Conservation (phyloP, 1,140 invertebrate species). For the Dufourea novaeangliae region DNA sequence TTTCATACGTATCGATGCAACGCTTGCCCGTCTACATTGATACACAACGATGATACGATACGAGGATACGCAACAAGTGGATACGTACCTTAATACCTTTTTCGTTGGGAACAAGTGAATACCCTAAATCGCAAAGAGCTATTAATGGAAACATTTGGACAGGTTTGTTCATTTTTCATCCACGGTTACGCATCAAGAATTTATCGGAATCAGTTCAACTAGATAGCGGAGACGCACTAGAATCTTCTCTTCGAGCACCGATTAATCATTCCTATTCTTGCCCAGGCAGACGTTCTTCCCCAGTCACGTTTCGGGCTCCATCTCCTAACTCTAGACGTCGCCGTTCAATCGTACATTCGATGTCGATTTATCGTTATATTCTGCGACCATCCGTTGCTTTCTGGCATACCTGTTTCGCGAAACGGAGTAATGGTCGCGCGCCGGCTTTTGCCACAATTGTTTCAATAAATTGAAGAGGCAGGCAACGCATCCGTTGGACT, state of each 20-base stretch:
- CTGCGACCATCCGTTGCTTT: neutral
- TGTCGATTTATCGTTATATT: conserved; percentile 3
- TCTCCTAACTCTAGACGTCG: neutral
- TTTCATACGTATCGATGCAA: too few species aligned
- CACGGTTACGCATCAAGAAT: conserved; percentile 11
- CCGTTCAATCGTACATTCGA: neutral
- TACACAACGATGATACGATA: too few species aligned
- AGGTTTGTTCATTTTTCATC: neutral
- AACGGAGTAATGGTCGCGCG: neutral
- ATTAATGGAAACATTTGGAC: neutral
- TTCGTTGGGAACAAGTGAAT: neutral
- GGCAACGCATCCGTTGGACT: conserved; percentile 9
- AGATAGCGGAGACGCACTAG: neutral
- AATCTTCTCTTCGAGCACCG: conserved; percentile 3
- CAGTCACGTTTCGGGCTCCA: neutral
- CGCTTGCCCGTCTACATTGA: too few species aligned
- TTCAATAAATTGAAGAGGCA: conserved; percentile 21
- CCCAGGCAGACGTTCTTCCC: conserved; percentile 4
- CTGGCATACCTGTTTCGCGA: neutral
- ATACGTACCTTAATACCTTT: too few species aligned
- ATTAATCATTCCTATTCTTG: conserved; percentile 35
- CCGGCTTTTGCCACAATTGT: neutral
- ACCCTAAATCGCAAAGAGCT: neutral
- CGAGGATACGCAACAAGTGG: too few species aligned
- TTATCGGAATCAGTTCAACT: conserved; percentile 25